A percentile compares a stretch with the other conserved stretches of the same genome.
Evolutionary conservation across 2,797 vertebrate genomes (phyloP).

Genomic region (Kryptopterus vitreolus): DNA sequence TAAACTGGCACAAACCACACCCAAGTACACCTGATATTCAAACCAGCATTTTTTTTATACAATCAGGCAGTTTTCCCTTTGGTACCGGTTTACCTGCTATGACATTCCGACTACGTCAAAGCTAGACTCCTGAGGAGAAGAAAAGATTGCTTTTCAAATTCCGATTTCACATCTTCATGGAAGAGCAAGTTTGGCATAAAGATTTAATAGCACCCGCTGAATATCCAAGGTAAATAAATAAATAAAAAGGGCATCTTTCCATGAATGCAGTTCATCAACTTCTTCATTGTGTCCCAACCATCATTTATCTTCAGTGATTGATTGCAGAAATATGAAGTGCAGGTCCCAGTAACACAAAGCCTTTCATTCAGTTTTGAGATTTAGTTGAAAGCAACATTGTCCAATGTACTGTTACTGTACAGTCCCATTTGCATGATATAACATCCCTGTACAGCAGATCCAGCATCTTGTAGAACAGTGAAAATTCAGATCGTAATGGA

Average conservation of each 20-base stretch:
- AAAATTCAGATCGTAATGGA: background rate
- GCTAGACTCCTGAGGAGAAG: background rate
- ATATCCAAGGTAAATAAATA: background rate
- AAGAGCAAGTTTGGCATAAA: background rate
- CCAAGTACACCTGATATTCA: background rate
- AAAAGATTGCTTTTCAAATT: background rate
- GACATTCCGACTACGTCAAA: background rate
- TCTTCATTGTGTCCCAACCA: background rate
- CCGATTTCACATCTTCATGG: background rate
- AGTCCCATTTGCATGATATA: background rate
- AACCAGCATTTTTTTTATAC: background rate
- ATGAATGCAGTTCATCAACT: background rate
- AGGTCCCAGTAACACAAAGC: background rate
- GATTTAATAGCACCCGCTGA: background rate
- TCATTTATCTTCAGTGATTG: background rate
- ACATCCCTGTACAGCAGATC: background rate
- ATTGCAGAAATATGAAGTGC: background rate
- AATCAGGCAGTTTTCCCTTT: background rate
- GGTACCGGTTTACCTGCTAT: no score
- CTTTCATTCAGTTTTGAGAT: background rate
- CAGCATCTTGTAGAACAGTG: constrained; percentile 3
- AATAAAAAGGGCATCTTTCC: background rate
- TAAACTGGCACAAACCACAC: background rate
- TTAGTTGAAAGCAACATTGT: background rate
- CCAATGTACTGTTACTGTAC: background rate